phyloP scores from a whole-genome alignment of 2,888 invertebrate genomes.

The Busseola fusca region DNA sequence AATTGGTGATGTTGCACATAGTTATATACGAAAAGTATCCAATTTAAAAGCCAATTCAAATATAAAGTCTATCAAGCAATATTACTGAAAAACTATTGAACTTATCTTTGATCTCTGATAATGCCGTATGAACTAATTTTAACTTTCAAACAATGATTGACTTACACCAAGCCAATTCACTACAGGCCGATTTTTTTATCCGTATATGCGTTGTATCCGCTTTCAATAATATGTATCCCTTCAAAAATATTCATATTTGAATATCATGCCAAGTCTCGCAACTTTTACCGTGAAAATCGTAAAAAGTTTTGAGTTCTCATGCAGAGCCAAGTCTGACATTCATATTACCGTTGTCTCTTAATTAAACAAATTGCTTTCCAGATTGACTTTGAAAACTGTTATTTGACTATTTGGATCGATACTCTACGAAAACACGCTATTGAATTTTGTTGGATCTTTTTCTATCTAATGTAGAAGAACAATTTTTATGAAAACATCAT shows the following conservation, averaged over 20 bases:
- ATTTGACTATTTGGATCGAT: neutral
- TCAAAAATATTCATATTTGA: conserved; percentile 15
- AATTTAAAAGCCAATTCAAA: conserved; percentile 27
- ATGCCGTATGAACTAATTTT: conserved; percentile 17
- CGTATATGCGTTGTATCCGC: no score
- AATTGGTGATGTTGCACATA: conserved; percentile 38
- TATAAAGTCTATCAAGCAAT: conserved; percentile 8
- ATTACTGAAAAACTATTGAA: neutral
- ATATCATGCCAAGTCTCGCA: neutral
- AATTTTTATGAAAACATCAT: no score
- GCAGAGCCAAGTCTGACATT: conserved; percentile 20
- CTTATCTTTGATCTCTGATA: conserved; percentile 22
- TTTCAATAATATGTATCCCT: neutral
- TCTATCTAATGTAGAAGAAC: neutral
- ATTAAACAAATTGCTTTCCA: conserved; percentile 22
- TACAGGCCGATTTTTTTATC: neutral
- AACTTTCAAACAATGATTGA: conserved; percentile 19
- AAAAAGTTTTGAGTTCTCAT: neutral
- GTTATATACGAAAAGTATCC: neutral
- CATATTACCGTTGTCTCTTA: conserved; percentile 4
- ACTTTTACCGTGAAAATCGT: neutral
- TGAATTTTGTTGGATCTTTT: neutral
- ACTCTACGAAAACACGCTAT: neutral
- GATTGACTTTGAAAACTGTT: neutral
- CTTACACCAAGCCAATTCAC: neutral